Evolutionary conservation across 64 coral and sea anemone genomes (phyloP), one percentile per base, ranked within the genome.

Genomic region (Porites australiensis): DNA sequence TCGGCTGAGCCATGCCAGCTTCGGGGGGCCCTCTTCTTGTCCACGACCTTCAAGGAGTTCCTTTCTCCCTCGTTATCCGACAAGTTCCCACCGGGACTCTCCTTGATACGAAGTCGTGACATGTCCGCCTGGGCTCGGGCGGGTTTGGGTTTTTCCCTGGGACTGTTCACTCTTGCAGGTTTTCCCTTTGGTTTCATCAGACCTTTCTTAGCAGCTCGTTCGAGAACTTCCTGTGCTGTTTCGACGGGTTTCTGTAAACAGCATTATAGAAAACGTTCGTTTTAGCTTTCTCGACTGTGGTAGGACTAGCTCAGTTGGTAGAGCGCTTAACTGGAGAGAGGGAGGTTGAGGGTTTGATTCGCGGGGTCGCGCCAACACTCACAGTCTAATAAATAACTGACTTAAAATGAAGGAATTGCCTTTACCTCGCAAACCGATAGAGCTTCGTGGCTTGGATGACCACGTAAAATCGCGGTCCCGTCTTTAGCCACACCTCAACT

Each of bases 151-250:
- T 93, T 93, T 7, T 55, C 72, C 69, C 58, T 55, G 12, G 79
- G 70, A n/a, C 69, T 75, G 53, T 23, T 75, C 14, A 50, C 74
- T 13, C 91, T 74, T 0, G 61, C 5, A 0, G 82, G 50, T 70
- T 93, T 93, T 4, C 46, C 5, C 77, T 87, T 87, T 5, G 91
- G 91, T 87, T 95, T 95, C 94, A 95, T 88, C 15, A 95, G 72
- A 4, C 94, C 94, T 70, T 95, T 95, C 75, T 95, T 95, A 4
- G 94, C 89, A 10, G 94, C 94, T 80, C 94, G 86, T 16, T 95
- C 94, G 62, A 95, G 52, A 3, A 95, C 94, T 65, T 95, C 94
- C 19, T 90, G 82, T 12, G 94, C 72, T 12, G 88, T 64, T 58
- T 95, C 94, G 0, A 88, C 75, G 15, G 79, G 80, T 88, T 91